These are phyloP conservation scores for Dromococcyx pavoninus DNA, from an alignment of 2,797 vertebrate species.

Conservation along the genomic window DNA sequence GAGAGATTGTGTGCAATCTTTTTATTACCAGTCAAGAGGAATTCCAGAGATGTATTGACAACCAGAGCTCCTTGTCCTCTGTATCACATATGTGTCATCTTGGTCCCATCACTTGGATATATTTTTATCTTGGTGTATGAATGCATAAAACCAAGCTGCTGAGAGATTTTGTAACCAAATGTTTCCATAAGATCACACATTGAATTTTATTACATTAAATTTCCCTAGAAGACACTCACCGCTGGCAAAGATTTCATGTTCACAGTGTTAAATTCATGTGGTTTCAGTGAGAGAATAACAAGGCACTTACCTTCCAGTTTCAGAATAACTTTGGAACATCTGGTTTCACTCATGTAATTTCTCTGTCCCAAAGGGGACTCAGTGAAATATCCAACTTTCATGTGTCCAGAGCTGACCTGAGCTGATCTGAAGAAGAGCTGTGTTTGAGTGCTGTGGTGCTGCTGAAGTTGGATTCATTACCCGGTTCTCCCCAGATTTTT, in stretches of 20 bases:
- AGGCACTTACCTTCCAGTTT: not conserved
- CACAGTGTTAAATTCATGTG: not conserved
- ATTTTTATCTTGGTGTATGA: not conserved
- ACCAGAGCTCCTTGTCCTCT: not conserved
- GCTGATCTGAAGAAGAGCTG: not conserved
- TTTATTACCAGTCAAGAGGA: not conserved
- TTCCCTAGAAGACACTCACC: not conserved
- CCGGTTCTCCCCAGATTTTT: not conserved
- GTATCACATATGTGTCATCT: not conserved
- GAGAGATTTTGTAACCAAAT: not conserved
- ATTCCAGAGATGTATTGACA: not conserved
- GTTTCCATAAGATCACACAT: not conserved
- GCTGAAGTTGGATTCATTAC: not conserved
- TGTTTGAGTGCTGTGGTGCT: not conserved
- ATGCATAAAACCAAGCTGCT: not conserved
- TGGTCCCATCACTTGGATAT: not conserved
- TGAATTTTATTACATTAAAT: not conserved
- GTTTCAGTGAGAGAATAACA: not conserved
- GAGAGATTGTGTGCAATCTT: not conserved
- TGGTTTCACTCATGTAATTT: conserved; percentile 9
- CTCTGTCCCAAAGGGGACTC: not conserved
- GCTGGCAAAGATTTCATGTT: not conserved
- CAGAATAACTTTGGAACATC: conserved; percentile 8
- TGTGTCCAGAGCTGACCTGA: not conserved
- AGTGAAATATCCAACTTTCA: not conserved